phyloP scores from a whole-genome alignment of 2,888 invertebrate genomes.

The Calameuta pallipes region DNA sequence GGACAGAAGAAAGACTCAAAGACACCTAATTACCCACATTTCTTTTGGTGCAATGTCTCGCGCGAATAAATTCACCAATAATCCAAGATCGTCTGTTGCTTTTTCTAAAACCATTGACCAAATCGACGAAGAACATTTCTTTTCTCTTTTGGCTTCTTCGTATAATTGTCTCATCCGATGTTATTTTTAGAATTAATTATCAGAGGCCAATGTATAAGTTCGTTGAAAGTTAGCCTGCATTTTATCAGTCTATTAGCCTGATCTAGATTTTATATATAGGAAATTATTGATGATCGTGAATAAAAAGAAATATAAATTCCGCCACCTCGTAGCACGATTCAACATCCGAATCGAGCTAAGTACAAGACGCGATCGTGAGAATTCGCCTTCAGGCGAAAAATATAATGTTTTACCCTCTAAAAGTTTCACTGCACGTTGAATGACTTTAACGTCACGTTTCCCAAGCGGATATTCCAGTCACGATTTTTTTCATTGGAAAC shows the following conservation, averaged over 20 bases:
- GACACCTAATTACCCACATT: not conserved
- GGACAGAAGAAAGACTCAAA: not conserved
- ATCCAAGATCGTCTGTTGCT: not conserved
- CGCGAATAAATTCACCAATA: not conserved
- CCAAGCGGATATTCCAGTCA: not conserved
- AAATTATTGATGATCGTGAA: not conserved
- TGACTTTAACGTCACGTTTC: not conserved
- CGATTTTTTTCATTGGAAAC: not conserved
- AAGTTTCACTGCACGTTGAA: not conserved
- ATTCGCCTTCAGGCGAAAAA: not conserved
- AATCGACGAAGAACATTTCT: not conserved
- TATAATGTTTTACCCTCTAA: not conserved
- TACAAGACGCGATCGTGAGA: not conserved
- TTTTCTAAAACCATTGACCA: not conserved
- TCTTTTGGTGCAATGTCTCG: not conserved
- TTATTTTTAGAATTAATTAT: not conserved
- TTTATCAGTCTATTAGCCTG: not conserved
- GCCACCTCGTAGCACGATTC: not conserved
- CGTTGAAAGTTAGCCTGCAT: not conserved
- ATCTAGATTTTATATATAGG: not conserved
- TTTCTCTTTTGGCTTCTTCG: not conserved
- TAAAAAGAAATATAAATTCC: not conserved
- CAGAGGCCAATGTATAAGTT: not conserved
- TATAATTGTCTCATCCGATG: not conserved
- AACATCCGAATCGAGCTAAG: not conserved